Conservation (phyloP, 2,888 invertebrate species). For the Dicyrtoma fusca region DNA sequence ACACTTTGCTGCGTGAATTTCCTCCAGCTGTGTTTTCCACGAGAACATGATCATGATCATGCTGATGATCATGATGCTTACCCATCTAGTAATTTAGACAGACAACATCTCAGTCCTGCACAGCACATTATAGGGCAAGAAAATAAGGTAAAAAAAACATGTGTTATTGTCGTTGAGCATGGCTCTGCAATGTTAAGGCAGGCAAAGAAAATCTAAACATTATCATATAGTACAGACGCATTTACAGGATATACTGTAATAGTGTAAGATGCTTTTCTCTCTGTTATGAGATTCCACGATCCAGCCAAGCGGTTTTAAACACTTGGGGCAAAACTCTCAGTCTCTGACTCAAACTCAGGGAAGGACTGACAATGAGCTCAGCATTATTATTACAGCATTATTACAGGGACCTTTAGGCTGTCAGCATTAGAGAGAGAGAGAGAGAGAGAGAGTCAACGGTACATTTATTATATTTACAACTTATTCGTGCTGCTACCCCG, state of each 20-base stretch:
- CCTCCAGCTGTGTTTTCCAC: too few relatives aligned
- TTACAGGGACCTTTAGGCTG: constrained; percentile 8
- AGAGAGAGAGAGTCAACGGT: constrained; percentile 12
- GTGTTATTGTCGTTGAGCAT: too few relatives aligned
- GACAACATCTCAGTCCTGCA: too few relatives aligned
- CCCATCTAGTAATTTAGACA: too few relatives aligned
- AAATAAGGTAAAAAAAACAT: too few relatives aligned
- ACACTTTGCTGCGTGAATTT: too few relatives aligned
- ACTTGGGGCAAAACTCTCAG: constrained; percentile 24
- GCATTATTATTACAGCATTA: too few relatives aligned
- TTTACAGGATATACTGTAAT: background rate
- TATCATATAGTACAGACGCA: background rate
- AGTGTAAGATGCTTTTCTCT: background rate
- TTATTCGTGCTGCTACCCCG: background rate
- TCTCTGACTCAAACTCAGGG: background rate
- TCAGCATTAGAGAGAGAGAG: background rate
- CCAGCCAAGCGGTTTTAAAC: constrained; percentile 19
- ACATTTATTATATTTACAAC: constrained; percentile 24
- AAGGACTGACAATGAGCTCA: constrained; percentile 23
- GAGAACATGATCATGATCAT: too few relatives aligned
- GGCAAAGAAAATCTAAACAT: too few relatives aligned
- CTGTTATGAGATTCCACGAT: background rate
- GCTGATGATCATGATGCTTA: too few relatives aligned
- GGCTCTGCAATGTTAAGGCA: too few relatives aligned
- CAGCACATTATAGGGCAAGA: too few relatives aligned